Base-by-base conservation (phyloP, 2,888 invertebrate species). In the Opisthograptis luteolata region DNA sequence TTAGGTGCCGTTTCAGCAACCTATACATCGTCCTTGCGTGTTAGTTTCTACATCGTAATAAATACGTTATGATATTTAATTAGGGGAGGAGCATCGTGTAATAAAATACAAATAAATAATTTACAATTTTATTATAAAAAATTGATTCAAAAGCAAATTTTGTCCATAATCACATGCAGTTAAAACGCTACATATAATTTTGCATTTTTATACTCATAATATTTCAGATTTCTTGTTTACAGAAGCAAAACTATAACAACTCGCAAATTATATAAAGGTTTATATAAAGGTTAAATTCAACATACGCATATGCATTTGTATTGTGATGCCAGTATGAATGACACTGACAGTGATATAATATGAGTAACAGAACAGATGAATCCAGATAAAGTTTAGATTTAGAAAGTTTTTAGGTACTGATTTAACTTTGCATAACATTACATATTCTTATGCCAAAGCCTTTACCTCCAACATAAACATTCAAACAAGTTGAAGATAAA, bases 121-220 rank as follows among this genome's bases (percentile, higher is more conserved):
- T 81, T 62, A 48, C 53, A 53, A 69, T 73, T 74, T 87, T 80
- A 76, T 81, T 79, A 80, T 19, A 79, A 88, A n/a, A 88, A 85
- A 82, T 78, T 76, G 81, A 82, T 87, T 87, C 81, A 78, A 89
- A 89, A 89, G 88, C 89, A 87, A 87, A 85, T 83, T 75, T 80
- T 78, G 74, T 80, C 82, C 74, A 78, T 78, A 66, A 79, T 79
- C 81, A 81, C 81, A 81, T 77, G 84, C 86, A 89, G 87, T 81
- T 79, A 83, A 86, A 86, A 86, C 81, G 80, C 79, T 76, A 80
- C 80, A 74, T 73, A 69, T 66, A 64, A 62, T 53, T 57, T 59
- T 62, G 61, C 60, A 47, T 58, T 62, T 57, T 44, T 62, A 63
- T 58, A 62, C 66, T 5, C 57, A 68, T 64, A 62, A 60, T 66